These are phyloP conservation scores for Leptinotarsa tumamoca DNA, from an alignment of 2,888 invertebrate genomes.

Conservation along the genomic window DNA sequence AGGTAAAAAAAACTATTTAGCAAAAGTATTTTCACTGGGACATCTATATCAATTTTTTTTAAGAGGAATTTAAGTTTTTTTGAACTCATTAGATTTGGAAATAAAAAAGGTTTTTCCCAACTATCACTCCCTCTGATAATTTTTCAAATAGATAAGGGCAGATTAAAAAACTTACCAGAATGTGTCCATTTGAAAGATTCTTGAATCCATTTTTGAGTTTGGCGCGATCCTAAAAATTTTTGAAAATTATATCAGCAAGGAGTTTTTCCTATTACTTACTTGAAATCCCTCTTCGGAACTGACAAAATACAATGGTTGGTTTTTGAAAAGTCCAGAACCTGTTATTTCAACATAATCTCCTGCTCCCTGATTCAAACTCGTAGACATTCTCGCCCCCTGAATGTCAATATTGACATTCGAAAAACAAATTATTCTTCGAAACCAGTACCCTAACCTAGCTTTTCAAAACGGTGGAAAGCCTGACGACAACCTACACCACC, in stretches of 20 bases:
- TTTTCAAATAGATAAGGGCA: too few species aligned
- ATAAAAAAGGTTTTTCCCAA: too few species aligned
- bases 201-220: constrained; percentile 13
- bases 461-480: neutral
- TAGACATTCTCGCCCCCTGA: neutral
- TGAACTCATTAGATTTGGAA: too few species aligned
- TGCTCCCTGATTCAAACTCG: constrained; percentile 13
- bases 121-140: too few species aligned
- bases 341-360: constrained; percentile 4
- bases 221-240: neutral
- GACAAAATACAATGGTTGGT: neutral
- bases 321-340: constrained; percentile 3
- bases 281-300: neutral
- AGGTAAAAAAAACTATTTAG: too few species aligned
- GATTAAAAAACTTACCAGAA: constrained; percentile 5
- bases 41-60: too few species aligned
- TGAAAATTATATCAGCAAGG: neutral
- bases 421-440: neutral
- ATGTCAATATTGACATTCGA: constrained; percentile 9
- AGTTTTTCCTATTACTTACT: neutral
- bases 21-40: too few species aligned
- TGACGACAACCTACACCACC: neutral
- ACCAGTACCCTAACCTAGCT: neutral
- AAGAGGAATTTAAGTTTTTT: too few species aligned
- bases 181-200: neutral